A percentile compares a stretch with the other conserved stretches of the same genome.
These are phyloP conservation scores for Rhagoletis pomonella DNA, from an alignment of 1,140 invertebrate genomes.

Conservation along the genomic window DNA sequence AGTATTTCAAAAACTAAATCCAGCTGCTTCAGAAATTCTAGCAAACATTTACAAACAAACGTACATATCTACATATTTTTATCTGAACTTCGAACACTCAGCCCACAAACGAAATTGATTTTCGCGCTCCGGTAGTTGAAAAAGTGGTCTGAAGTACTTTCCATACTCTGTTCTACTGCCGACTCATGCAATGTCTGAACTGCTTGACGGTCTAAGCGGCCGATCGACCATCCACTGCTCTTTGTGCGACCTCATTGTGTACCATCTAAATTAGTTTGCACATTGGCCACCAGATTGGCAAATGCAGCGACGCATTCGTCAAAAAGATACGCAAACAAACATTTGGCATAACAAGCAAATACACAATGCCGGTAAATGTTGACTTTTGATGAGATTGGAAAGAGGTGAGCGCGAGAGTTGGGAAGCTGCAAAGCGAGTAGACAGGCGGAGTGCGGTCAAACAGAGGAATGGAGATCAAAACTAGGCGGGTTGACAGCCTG, in stretches of 20 bases:
- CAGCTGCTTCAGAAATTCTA: no score
- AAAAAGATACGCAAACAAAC: constrained; percentile 55
- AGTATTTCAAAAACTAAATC: no score
- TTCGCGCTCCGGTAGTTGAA: constrained; percentile 21
- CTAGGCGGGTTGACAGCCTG: no score
- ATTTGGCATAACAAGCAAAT: constrained; percentile 56
- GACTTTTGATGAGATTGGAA: constrained; percentile 28
- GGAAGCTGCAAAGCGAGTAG: no score
- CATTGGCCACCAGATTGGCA: constrained; percentile 48
- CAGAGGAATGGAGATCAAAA: no score
- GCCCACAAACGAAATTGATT: constrained; percentile 9
- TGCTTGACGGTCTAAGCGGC: neutral
- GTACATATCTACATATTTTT: neutral
- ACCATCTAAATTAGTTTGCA: constrained; percentile 54
- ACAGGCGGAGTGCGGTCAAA: no score
- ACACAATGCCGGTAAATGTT: constrained; percentile 53
- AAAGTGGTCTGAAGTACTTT: neutral
- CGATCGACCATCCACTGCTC: neutral
- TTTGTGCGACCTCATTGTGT: constrained; percentile 45
- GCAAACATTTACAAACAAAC: no score
- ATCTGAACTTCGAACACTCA: no score
- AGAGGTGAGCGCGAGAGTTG: neutral
- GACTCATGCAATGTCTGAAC: no score
- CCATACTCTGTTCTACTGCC: neutral
- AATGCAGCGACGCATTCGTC: constrained; percentile 20